A percentile compares a stretch with the other conserved stretches of the same genome.
Evolutionary conservation across 1,140 invertebrate species (phyloP).

Genomic region (Drosophila repletoides): DNA sequence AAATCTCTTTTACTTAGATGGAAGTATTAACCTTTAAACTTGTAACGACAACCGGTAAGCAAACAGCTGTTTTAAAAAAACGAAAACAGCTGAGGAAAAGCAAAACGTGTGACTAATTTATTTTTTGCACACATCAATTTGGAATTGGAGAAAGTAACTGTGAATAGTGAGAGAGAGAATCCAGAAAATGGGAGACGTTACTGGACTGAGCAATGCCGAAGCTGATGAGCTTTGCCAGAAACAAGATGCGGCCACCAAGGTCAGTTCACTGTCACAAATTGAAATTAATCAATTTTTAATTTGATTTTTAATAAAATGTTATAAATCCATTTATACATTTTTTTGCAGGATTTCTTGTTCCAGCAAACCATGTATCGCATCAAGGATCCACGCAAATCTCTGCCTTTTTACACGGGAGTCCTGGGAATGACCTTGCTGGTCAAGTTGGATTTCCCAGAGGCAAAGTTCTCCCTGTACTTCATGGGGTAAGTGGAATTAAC

Average conservation of each 20-base stretch:
- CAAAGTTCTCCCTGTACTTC: constrained; percentile 96
- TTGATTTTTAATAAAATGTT: neutral
- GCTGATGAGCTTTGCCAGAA: constrained; percentile 86
- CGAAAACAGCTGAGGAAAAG: constrained; percentile 15
- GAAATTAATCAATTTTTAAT: no score
- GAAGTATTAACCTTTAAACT: no score
- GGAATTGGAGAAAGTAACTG: constrained; percentile 12
- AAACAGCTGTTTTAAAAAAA: constrained; percentile 16
- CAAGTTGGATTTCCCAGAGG: constrained; percentile 93
- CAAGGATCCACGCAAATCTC: constrained; percentile 92
- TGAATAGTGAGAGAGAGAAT: no score
- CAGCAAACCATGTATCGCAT: constrained; percentile 98
- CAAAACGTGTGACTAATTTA: constrained; percentile 17
- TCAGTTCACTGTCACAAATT: constrained; percentile 12
- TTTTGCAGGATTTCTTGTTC: constrained; percentile 91
- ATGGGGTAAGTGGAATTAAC: constrained; percentile 85
- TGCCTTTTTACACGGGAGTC: constrained; percentile 95
- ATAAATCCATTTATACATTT: neutral
- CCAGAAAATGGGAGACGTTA: constrained; percentile 84
- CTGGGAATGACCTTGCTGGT: constrained; percentile 95
- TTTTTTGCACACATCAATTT: neutral
- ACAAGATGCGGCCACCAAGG: constrained; percentile 86
- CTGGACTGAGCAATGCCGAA: constrained; percentile 86
- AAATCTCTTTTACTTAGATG: no score
- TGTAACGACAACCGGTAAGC: no score